Evolutionary conservation across 1,140 invertebrate genomes (phyloP), one percentile per base, ranked within the genome.

Genomic region (Proales similis): DNA sequence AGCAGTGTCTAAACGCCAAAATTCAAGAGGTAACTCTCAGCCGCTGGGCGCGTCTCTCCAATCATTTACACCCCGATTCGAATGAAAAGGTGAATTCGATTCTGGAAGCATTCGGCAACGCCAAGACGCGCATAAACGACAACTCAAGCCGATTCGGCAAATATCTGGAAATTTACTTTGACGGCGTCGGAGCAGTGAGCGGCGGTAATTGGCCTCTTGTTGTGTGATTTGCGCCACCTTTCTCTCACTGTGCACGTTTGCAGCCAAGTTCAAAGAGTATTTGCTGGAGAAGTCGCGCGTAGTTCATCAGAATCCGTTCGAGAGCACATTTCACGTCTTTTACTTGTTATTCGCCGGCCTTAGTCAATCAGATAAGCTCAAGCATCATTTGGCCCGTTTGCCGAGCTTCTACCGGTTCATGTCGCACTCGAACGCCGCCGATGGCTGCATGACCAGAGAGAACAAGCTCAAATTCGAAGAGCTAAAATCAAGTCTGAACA

Each of bases 261-360:
- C 84, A 26, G 88, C 84, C 1, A 84, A 88, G 68, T 87, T 90
- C 67, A 87, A 84, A 77, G 72, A 89, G 45, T 87, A 88, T 70
- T 84, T 88, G 39, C 72, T 87, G 61, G 87, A 87, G 72, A 86
- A 88, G 68, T 86, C 84, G 0, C 74, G 85, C 68, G 85, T 88
- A 26, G 87, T 88, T 36, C 81, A 84, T 67, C 86, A 88, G 73
- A 82, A 84, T 5, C 73, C 80, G 90, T 80, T 83, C 27, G 61
- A 63, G 48, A 74, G 78, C 70, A 75, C 71, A 65, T 76, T 76
- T 46, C 70, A 29, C 24, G 32, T 48, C 24, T 66, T 32, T 75
- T 65, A 72, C 74, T 64, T 57, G 7, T 33, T 60, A 63, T 76
- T 98, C 67, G 90, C 89, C 43, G 93, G 93, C 14, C 77, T 97